These are phyloP conservation scores for Egretta garzetta DNA, from an alignment of 2,113 vertebrate genomes.

Conservation along the genomic window DNA sequence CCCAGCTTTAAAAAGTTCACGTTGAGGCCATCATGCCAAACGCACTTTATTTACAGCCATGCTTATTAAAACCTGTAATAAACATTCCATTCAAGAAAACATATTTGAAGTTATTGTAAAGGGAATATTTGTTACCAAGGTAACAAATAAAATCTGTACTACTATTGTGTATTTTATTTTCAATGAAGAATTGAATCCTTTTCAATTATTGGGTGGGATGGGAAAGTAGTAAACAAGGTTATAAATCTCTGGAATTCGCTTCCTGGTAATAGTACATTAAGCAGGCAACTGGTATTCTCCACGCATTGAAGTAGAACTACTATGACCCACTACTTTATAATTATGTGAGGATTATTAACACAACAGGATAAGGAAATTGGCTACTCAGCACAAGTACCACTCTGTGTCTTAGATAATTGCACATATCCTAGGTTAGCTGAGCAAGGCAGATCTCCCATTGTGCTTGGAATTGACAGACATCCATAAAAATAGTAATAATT, in stretches of 20 bases:
- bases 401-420: conserved; percentile 34
- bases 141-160: conserved; percentile 62
- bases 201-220: conserved; percentile 66
- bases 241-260: conserved; percentile 60
- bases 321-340: conserved; percentile 7
- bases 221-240: conserved; percentile 55
- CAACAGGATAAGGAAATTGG: conserved; percentile 36
- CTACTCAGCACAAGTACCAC: conserved; percentile 4
- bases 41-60: conserved; percentile 37
- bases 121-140: conserved; percentile 59
- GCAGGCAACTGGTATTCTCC: conserved; percentile 36
- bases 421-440: conserved; percentile 1
- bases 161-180: conserved; percentile 59
- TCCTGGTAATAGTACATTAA: conserved; percentile 47
- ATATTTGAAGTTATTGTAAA: conserved; percentile 47
- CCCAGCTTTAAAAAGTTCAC: conserved; percentile 29
- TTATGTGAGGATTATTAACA: conserved; percentile 40
- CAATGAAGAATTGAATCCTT: conserved; percentile 55
- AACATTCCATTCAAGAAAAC: conserved; percentile 47
- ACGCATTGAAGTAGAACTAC: not conserved
- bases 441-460: conserved; percentile 4
- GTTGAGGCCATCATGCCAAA: conserved; percentile 10
- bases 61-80: conserved; percentile 52
- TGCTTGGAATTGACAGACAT: conserved; percentile 22
- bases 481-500: conserved; percentile 33